phyloP scores from a whole-genome alignment of 2,113 vertebrate genomes.

The Crotalus tigris region DNA sequence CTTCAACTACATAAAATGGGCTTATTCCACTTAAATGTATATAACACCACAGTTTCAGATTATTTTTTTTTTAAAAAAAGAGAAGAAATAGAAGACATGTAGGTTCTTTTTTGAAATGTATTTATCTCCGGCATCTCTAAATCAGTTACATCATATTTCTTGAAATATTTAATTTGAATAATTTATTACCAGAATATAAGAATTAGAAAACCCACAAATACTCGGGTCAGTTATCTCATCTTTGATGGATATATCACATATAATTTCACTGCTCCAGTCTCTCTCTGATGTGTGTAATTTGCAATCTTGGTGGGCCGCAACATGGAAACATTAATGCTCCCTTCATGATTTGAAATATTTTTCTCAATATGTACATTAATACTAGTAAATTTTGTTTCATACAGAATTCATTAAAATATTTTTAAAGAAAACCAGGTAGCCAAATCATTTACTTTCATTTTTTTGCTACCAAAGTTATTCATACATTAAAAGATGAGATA shows the following conservation, averaged over 20 bases:
- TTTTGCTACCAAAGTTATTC: not conserved
- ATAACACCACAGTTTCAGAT: not conserved
- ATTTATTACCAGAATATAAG: not conserved
- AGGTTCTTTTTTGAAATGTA: constrained; percentile 11
- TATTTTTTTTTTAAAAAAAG: no score
- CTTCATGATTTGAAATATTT: not conserved
- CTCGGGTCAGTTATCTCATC: not conserved
- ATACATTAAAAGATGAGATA: not conserved
- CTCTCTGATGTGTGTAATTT: not conserved
- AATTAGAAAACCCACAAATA: not conserved
- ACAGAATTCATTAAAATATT: not conserved
- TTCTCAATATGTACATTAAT: constrained; percentile 1
- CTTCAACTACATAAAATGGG: not conserved
- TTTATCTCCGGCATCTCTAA: not conserved
- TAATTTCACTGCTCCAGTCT: not conserved
- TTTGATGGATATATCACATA: not conserved
- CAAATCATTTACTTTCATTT: not conserved
- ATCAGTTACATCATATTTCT: not conserved
- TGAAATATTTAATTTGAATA: not conserved
- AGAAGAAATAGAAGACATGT: not conserved
- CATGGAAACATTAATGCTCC: not conserved
- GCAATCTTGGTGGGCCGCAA: not conserved
- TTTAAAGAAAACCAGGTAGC: not conserved
- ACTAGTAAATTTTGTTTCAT: constrained; percentile 39
- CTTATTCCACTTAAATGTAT: not conserved